A percentile compares a stretch with the other conserved stretches of the same genome.
Conservation (phyloP, 2,888 invertebrate genomes). For the Philereme transversata region DNA sequence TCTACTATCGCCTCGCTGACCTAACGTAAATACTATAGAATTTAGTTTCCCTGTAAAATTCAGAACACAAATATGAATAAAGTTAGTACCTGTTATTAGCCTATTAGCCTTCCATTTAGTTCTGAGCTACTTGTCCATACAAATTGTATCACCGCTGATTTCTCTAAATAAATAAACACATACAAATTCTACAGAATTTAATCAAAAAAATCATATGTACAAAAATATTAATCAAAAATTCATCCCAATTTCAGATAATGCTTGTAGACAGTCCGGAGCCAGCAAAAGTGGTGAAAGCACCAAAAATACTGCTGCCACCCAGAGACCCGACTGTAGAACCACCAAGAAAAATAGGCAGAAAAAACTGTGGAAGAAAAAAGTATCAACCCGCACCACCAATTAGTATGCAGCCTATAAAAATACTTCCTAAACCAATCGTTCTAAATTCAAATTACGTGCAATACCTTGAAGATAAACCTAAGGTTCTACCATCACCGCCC, state of each 20-base stretch:
- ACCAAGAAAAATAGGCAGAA: constrained; percentile 62
- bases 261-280: constrained; percentile 64
- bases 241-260: constrained; percentile 62
- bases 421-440: constrained; percentile 72
- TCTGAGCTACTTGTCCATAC: too few relatives aligned
- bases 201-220: too few relatives aligned
- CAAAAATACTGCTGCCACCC: constrained; percentile 54
- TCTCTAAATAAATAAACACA: too few relatives aligned
- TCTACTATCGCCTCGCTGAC: too few relatives aligned
- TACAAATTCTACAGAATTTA: too few relatives aligned
- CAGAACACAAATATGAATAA: too few relatives aligned
- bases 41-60: too few relatives aligned
- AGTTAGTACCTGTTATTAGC: too few relatives aligned
- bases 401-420: constrained; percentile 70
- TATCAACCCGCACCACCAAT: constrained; percentile 58
- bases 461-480: constrained; percentile 64
- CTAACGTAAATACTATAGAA: too few relatives aligned
- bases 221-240: too few relatives aligned
- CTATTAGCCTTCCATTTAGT: too few relatives aligned
- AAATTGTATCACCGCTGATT: too few relatives aligned
- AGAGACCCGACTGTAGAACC: constrained; percentile 45
- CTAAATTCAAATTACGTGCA: constrained; percentile 68
- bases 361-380: constrained; percentile 67
- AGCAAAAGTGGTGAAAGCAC: constrained; percentile 50
- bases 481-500: constrained; percentile 29